Conservation (phyloP, 2,797 vertebrate genomes). For the Enteromius anoplus region DNA sequence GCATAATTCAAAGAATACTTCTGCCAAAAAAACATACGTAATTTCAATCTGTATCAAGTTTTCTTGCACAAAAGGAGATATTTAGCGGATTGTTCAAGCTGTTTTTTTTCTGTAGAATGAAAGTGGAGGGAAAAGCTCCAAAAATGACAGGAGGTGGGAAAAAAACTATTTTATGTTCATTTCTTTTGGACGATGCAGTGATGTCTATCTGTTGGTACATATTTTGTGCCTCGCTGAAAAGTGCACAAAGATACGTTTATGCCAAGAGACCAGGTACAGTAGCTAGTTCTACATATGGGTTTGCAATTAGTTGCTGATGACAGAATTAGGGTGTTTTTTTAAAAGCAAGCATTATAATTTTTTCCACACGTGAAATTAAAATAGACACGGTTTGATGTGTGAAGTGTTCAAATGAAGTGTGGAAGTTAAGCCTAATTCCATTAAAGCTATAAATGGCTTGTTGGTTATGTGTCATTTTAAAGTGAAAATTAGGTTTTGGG, state of each 20-base stretch:
- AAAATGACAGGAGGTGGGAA: background rate
- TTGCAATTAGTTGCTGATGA: background rate
- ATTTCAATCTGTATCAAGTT: background rate
- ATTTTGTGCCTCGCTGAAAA: too few relatives aligned
- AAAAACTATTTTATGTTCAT: background rate
- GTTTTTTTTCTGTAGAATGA: background rate
- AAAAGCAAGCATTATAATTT: background rate
- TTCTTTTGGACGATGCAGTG: too few relatives aligned
- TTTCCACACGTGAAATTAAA: background rate
- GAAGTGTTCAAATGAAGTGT: slow-evolving; percentile 5
- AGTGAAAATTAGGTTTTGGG: slow-evolving; percentile 12
- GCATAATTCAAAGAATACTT: background rate
- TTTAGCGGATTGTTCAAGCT: background rate
- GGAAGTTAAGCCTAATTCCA: background rate
- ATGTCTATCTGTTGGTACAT: too few relatives aligned
- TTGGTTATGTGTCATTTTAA: background rate
- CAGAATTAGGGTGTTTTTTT: background rate
- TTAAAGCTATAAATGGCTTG: slow-evolving; percentile 27
- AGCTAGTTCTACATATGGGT: background rate
- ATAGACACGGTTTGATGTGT: background rate
- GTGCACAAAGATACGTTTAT: too few relatives aligned
- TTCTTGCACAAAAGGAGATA: background rate
- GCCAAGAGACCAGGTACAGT: too few relatives aligned
- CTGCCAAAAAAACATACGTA: background rate
- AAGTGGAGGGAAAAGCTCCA: background rate